Evolutionary conservation across 2,113 vertebrate genomes (phyloP).

Genomic region (Podiceps cristatus): DNA sequence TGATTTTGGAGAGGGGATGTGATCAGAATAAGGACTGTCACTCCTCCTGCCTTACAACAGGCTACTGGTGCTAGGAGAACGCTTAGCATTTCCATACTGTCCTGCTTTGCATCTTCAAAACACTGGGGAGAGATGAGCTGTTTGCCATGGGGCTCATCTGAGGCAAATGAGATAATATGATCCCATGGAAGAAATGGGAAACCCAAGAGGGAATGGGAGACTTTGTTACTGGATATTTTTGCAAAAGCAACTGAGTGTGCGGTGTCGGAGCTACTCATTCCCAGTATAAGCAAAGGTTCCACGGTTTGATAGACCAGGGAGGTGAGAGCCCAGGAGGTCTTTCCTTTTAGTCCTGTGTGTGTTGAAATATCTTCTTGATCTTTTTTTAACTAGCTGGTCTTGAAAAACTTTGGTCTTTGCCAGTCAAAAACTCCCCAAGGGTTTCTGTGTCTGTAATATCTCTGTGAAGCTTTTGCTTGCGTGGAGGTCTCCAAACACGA

Average conservation of each 20-base stretch:
- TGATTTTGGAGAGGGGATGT: conserved; percentile 58
- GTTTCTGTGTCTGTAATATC: not conserved
- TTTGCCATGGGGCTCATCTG: not conserved
- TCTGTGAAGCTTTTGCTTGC: not conserved
- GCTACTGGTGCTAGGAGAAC: not conserved
- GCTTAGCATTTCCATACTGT: conserved; percentile 32
- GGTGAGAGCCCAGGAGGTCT: not conserved
- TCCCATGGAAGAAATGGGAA: not conserved
- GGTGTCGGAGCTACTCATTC: not conserved
- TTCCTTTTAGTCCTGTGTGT: not conserved
- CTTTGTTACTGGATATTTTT: conserved; percentile 50
- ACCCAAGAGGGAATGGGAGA: conserved; percentile 20
- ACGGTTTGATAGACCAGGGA: not conserved
- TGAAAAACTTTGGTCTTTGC: not conserved
- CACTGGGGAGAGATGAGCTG: conserved; percentile 20
- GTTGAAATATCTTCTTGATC: not conserved
- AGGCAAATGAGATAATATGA: conserved; percentile 45
- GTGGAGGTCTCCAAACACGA: not conserved
- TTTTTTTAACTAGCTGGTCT: not conserved
- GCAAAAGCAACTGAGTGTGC: not conserved
- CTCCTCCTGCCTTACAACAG: not conserved
- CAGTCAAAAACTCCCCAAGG: not conserved
- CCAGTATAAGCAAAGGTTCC: not conserved
- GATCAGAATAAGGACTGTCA: conserved; percentile 61
- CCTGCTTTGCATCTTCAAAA: conserved; percentile 52